These are phyloP conservation scores for Paracanthobrama guichenoti DNA, from an alignment of 2,113 vertebrate genomes.

Conservation along the genomic window DNA sequence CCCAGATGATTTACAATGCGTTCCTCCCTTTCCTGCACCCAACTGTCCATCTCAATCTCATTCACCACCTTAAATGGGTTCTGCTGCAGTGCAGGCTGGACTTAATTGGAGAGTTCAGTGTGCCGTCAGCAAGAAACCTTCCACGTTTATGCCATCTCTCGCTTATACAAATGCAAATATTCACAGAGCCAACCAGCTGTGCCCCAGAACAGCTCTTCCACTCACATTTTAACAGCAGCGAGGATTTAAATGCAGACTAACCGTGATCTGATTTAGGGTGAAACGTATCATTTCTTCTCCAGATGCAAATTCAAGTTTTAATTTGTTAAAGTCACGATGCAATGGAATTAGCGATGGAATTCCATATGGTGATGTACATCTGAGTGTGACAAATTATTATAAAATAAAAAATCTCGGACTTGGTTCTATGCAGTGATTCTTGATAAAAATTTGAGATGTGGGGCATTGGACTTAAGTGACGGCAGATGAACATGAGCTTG, in stretches of 20 bases:
- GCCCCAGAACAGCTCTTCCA: not conserved
- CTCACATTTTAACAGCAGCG: not conserved
- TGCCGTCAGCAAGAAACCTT: conserved; percentile 32
- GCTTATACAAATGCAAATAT: conserved; percentile 6
- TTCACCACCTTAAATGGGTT: conserved; percentile 21
- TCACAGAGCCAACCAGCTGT: conserved; percentile 25
- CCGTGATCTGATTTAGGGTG: not conserved
- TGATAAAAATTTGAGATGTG: too few relatives aligned
- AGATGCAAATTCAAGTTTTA: not conserved
- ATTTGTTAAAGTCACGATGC: not conserved
- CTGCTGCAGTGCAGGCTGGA: conserved; percentile 38
- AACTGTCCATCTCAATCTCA: conserved; percentile 30
- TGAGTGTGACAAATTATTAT: not conserved
- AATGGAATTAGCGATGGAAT: not conserved
- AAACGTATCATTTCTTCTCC: not conserved
- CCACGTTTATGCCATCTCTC: not conserved
- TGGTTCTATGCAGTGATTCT: too few relatives aligned
- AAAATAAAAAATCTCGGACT: not conserved
- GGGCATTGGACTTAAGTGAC: too few relatives aligned
- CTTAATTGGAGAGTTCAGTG: conserved; percentile 62
- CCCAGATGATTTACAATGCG: conserved; percentile 49
- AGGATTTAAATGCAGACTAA: not conserved
- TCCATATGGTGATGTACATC: not conserved
- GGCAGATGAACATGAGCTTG: too few relatives aligned
- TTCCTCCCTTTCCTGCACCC: not conserved